These are phyloP conservation scores for Sebastes paucispinis DNA, from an alignment of 2,797 vertebrate genomes.

Conservation along the genomic window DNA sequence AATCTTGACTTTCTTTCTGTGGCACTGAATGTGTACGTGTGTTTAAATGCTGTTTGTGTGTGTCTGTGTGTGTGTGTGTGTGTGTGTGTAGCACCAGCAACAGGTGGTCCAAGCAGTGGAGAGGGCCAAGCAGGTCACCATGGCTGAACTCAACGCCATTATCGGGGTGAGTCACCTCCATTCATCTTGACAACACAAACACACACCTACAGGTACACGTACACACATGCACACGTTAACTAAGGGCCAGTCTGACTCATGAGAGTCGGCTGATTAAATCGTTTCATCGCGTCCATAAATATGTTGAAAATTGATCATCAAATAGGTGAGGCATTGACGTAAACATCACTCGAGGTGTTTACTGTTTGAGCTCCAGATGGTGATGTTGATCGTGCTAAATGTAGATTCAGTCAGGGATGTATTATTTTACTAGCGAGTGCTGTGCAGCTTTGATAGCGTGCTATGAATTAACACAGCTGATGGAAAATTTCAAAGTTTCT, in stretches of 20 bases:
- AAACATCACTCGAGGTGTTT: neutral
- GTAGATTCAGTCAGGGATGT: neutral
- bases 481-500: neutral
- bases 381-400: neutral
- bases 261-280: neutral
- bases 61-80: conserved; percentile 27
- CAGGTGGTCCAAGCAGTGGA: conserved; percentile 84
- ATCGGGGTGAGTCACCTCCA: conserved; percentile 88
- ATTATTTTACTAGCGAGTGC: neutral
- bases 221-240: neutral
- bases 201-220: neutral
- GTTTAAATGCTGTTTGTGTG: neutral
- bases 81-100: conserved; percentile 72
- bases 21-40: conserved; percentile 9
- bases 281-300: neutral
- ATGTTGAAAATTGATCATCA: neutral
- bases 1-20: neutral
- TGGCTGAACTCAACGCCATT: conserved; percentile 96
- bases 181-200: conserved; percentile 19
- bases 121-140: conserved; percentile 95
- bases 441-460: neutral
- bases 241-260: neutral
- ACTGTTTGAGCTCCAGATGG: neutral
- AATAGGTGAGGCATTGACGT: neutral
- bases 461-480: neutral